Base-by-base conservation (phyloP, 2,888 invertebrate species). In the Drosophila pseudotalamancana region DNA sequence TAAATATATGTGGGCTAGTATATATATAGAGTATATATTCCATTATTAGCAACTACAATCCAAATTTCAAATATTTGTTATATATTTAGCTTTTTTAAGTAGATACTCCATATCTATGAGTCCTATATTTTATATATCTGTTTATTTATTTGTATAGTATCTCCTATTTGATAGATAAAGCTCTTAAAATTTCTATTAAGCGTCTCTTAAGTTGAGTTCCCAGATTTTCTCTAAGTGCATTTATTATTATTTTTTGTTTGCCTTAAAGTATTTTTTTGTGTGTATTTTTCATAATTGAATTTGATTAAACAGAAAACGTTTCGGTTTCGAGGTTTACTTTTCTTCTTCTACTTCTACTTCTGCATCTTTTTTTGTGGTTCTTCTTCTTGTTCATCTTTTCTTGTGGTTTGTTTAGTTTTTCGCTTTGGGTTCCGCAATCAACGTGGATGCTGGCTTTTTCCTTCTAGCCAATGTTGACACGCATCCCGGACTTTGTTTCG, bases 201-300 rank as follows among this genome's bases (percentile, higher is more conserved):
- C 6, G 6, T 25, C 14, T 25, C 6, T 11, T 16, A 16, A 1
- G 14, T 4, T 8, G 18, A 16, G 42, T 18, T 3, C 8, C 2
- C 6, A 12, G 8, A 6, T 6, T 39, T 34, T 42, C 25, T 37
- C 21, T 35, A 14, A 34, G 45, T 62, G 69, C 6, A 37, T 4
- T 9, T n/a, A 4, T 18, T 21, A 54, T 57, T 29, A 14, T 4
- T 18, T 8, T 9, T 19, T 2, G 8, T 11, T 31, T 9, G 6
- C 2, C 19, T 49, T 18, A 18, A 34, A 32, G 40, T 48, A 63
- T 71, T 54, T 65, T 42, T 74, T n/a, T n/a, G n/a, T 43, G 51
- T 74, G 64, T 69, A 59, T 64, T 68, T 81, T 75, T 81, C 72
- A 75, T 78, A 84, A 82, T 87, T 75, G 70, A 72, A 78, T 81